A percentile compares a stretch with the other conserved stretches of the same genome.
phyloP scores from a whole-genome alignment of 2,113 vertebrate species.

The Alethe castanea region DNA sequence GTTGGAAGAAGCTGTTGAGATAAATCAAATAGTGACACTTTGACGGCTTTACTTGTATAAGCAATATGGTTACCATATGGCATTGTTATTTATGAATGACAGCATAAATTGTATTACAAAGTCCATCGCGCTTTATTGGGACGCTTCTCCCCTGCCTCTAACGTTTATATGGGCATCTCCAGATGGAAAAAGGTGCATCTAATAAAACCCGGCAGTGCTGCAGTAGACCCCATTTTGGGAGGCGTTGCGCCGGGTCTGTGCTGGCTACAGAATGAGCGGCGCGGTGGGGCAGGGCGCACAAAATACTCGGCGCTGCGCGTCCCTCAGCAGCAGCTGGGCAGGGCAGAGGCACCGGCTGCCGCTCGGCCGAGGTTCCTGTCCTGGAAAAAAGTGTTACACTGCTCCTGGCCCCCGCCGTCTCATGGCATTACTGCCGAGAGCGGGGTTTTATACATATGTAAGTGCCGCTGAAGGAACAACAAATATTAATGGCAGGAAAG shows the following conservation, averaged over 20 bases:
- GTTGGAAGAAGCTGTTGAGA: constrained; percentile 77
- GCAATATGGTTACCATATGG: constrained; percentile 84
- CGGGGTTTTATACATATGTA: not conserved
- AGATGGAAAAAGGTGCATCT: not conserved
- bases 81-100: constrained; percentile 82
- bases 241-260: not conserved
- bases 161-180: not conserved
- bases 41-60: constrained; percentile 78
- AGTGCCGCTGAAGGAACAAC: constrained; percentile 4
- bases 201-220: not conserved
- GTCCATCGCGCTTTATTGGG: constrained; percentile 61
- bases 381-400: not conserved
- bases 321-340: not conserved
- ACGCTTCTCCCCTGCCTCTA: constrained; percentile 36
- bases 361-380: not conserved
- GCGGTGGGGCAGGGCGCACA: not conserved
- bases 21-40: constrained; percentile 78
- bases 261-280: not conserved
- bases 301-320: not conserved
- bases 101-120: constrained; percentile 75
- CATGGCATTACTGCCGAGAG: not conserved
- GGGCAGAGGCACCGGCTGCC: not conserved
- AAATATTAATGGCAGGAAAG: constrained; percentile 30
- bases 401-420: not conserved
- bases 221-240: not conserved